Evolutionary conservation across 2,888 invertebrate genomes (phyloP), one percentile per base, ranked within the genome.

Genomic region (Entomobrya proxima): DNA sequence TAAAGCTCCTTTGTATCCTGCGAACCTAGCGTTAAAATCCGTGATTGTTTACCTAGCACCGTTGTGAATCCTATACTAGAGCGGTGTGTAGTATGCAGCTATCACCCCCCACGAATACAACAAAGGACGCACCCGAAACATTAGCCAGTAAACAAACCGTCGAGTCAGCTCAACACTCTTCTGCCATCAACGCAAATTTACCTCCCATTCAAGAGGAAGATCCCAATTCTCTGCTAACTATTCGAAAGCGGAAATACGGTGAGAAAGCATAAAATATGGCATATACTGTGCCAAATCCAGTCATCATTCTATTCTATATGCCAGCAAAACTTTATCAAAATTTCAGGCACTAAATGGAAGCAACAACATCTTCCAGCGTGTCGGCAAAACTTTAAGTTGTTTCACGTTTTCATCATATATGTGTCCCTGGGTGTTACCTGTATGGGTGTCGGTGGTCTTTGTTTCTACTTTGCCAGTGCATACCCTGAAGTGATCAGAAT

Each of bases 321-420:
- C 18, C 55, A 9, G 11, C 55, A 55, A 55, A 55, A 55, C 55
- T n/a, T n/a, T n/a, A n/a, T n/a, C n/a, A n/a, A n/a, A n/a, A n/a
- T n/a, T n/a, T n/a, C 27, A 78, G 78, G 30, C 18, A 30, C 47
- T 5, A 24, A 30, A 35, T 86, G 78, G 79, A 86, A 86, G 55
- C 86, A 86, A 69, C 76, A 86, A 52, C 40, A 21, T 1, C 13
- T 44, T 21, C 13, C 13, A 9, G 86, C 76, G 2, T 32, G 58
- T 11, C 75, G 64, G 4, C n/a, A 50, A 18, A 30, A 37, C 9
- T 40, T 76, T 18, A 24, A 21, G 7, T 0, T 76, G 11, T 7
- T 75, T 4, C 50, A 76, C 5, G 4, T 76, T 18, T 24, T 83
- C 44, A 37, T 75, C 18, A 11, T 61, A 13, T 83, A 37, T 40